phyloP scores from a whole-genome alignment of 1,140 invertebrate genomes.

The Gonatopus flavifemur region DNA sequence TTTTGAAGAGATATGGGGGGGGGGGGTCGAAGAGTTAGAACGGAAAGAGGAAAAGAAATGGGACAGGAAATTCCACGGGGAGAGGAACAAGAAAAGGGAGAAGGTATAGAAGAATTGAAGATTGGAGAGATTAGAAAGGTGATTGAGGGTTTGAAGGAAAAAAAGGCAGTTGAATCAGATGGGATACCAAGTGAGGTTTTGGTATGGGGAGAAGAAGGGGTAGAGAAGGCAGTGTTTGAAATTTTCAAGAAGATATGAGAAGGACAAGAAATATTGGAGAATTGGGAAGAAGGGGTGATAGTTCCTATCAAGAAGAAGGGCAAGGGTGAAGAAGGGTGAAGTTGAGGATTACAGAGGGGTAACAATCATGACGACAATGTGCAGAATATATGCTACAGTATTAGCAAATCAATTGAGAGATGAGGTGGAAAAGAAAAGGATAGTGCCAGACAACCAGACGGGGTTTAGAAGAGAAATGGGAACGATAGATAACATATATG shows the following conservation, averaged over 20 bases:
- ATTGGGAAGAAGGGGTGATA: slow-evolving; percentile 8
- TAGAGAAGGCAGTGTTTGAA: no score
- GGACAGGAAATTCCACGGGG: no score
- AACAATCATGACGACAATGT: slow-evolving; percentile 15
- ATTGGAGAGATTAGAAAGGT: no score
- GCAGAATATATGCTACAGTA: slow-evolving; percentile 21
- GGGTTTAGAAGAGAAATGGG: slow-evolving; percentile 17
- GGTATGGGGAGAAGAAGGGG: not conserved
- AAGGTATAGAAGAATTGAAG: not conserved
- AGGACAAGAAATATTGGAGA: not conserved
- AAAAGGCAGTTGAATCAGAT: not conserved
- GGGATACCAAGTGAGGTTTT: not conserved
- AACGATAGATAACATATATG: slow-evolving; percentile 26
- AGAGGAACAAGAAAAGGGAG: not conserved
- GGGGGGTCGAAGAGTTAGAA: not conserved
- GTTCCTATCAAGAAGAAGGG: slow-evolving; percentile 21
- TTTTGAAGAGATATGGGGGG: not conserved
- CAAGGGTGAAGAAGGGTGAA: not conserved
- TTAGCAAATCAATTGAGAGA: slow-evolving; percentile 12
- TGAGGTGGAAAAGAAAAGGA: slow-evolving; percentile 16
- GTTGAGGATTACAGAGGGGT: slow-evolving; percentile 31
- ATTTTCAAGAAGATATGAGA: no score
- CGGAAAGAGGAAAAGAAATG: no score
- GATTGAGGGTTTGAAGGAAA: no score
- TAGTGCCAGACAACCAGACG: slow-evolving; percentile 21